Conservation (phyloP, 2,113 vertebrate genomes). For the Chaetura pelagica region DNA sequence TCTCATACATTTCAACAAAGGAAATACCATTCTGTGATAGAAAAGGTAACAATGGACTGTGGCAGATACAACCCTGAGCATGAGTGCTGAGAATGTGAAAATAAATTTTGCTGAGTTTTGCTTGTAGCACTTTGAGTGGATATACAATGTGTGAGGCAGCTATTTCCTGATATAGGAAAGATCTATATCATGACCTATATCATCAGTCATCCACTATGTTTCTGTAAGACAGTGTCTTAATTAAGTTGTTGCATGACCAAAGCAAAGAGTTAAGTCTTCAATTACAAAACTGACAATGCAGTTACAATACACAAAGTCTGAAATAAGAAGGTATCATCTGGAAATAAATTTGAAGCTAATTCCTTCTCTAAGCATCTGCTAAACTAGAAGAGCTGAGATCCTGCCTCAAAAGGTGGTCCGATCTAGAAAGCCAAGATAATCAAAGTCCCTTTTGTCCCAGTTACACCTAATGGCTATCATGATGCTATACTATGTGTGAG, state of each 20-base stretch:
- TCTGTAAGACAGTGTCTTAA: not conserved
- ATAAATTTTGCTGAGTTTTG: not conserved
- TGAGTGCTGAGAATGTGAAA: not conserved
- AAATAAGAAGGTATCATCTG: not conserved
- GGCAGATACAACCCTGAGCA: rapidly evolving
- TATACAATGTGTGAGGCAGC: not conserved
- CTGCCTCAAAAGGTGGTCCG: not conserved
- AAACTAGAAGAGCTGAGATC: not conserved
- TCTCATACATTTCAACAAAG: not conserved
- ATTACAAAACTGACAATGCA: not conserved
- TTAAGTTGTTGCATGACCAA: not conserved
- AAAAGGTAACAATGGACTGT: not conserved
- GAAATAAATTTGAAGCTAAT: constrained; percentile 32
- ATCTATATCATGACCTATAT: too few relatives aligned
- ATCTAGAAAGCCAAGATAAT: constrained; percentile 5
- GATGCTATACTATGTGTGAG: not conserved
- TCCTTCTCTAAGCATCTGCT: not conserved
- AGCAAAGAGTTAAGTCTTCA: not conserved
- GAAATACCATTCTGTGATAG: not conserved
- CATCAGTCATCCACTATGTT: not conserved
- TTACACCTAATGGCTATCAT: constrained; percentile 33
- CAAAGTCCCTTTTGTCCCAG: constrained; percentile 32
- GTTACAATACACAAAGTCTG: not conserved
- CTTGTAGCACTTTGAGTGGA: not conserved
- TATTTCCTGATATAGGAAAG: not conserved